Conservation (phyloP, 2,888 invertebrate species). For the Archips xylosteana region DNA sequence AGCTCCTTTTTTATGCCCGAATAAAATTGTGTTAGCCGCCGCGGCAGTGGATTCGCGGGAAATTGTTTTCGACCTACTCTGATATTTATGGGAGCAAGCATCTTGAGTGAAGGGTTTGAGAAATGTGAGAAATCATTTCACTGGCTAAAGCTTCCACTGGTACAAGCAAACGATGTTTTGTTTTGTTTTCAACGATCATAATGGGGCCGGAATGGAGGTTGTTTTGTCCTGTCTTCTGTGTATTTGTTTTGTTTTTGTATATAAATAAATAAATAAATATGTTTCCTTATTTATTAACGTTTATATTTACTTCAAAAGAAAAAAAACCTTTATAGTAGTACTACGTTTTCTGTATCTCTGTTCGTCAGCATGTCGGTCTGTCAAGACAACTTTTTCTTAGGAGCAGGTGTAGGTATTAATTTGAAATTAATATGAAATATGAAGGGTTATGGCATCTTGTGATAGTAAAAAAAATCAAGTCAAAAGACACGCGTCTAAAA, state of each 20-base stretch:
- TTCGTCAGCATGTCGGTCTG: too few relatives aligned
- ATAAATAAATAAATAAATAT: too few relatives aligned
- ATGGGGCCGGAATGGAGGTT: not conserved
- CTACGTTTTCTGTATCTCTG: too few relatives aligned
- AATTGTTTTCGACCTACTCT: constrained; percentile 82
- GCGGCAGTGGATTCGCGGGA: constrained; percentile 59
- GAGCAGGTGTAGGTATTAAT: too few relatives aligned
- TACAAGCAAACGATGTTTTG: not conserved
- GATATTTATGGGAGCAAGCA: constrained; percentile 81
- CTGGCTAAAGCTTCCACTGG: not conserved
- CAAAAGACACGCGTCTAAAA: too few relatives aligned
- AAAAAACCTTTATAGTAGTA: too few relatives aligned
- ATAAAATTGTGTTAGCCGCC: constrained; percentile 84
- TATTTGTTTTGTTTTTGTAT: not conserved
- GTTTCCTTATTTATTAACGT: not conserved
- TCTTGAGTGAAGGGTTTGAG: constrained; percentile 68
- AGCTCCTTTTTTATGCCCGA: constrained; percentile 84
- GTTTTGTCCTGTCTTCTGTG: not conserved
- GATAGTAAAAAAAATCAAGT: too few relatives aligned
- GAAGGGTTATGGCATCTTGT: too few relatives aligned
- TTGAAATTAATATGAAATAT: too few relatives aligned
- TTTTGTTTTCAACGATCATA: not conserved
- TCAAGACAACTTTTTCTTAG: too few relatives aligned
- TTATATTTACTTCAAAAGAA: too few relatives aligned
- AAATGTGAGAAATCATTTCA: constrained; percentile 28